A percentile compares a stretch with the other conserved stretches of the same genome.
Evolutionary conservation across 1,140 invertebrate species (phyloP).

Genomic region (Pygmarrhopalites habei): DNA sequence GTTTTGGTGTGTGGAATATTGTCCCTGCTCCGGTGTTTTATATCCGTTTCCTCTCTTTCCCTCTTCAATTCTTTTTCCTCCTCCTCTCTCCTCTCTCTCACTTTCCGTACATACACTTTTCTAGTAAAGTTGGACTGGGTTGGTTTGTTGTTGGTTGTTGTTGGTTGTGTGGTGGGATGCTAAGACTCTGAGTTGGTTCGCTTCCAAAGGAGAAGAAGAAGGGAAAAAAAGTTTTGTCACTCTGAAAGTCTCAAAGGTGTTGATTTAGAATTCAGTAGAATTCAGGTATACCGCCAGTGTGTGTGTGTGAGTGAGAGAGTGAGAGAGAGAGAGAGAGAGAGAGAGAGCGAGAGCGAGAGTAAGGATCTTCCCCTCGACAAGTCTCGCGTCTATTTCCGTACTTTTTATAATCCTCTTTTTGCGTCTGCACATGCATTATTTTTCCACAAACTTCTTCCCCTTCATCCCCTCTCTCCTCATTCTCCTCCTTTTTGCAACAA

Average conservation of each 20-base stretch:
- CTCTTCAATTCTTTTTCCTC: too few relatives aligned
- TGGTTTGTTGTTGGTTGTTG: slow-evolving; percentile 10
- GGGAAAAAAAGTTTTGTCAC: slow-evolving; percentile 26
- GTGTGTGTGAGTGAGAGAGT: too few relatives aligned
- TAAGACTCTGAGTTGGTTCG: slow-evolving; percentile 17
- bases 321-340: too few relatives aligned
- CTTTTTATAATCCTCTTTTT: slow-evolving; percentile 32
- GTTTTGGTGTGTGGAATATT: slow-evolving; percentile 8
- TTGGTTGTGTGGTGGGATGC: slow-evolving; percentile 6
- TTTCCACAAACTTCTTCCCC: background rate
- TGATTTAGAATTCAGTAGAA: slow-evolving; percentile 39
- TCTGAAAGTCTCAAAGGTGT: slow-evolving; percentile 25
- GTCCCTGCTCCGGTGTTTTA: slow-evolving; percentile 10
- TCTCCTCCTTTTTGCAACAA: slow-evolving; percentile 19
- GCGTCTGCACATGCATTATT: slow-evolving; percentile 25
- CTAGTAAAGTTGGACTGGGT: slow-evolving; percentile 2
- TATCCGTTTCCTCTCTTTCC: too few relatives aligned
- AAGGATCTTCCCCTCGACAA: slow-evolving; percentile 14
- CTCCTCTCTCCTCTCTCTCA: too few relatives aligned
- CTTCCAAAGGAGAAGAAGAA: slow-evolving; percentile 18
- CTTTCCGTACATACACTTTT: too few relatives aligned
- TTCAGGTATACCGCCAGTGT: slow-evolving; percentile 29
- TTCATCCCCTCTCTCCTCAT: slow-evolving; percentile 6
- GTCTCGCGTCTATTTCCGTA: slow-evolving; percentile 28
- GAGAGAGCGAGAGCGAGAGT: background rate